Conservation (phyloP, 2,797 vertebrate genomes). For the Melanotaenia nigrans region DNA sequence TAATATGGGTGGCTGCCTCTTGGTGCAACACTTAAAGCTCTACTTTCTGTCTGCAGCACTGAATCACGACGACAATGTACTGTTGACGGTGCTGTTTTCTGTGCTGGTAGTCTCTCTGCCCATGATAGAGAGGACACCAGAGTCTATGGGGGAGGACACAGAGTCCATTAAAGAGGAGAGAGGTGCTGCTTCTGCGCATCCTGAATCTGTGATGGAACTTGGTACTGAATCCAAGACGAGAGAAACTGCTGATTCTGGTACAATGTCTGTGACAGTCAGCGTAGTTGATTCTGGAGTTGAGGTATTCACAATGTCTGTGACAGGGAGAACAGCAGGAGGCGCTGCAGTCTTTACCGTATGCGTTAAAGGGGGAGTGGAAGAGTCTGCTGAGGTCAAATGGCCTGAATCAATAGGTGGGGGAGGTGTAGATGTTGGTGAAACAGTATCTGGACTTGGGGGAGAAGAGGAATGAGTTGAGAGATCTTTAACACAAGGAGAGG, state of each 20-base stretch:
- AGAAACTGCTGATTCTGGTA: conserved; percentile 47
- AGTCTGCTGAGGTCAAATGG: conserved; percentile 33
- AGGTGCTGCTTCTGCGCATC: conserved; percentile 41
- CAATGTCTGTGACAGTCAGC: conserved; percentile 55
- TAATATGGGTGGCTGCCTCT: conserved; percentile 52
- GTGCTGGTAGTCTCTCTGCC: conserved; percentile 80
- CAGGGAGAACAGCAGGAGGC: conserved; percentile 55
- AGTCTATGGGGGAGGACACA: conserved; percentile 83
- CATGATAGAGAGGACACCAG: conserved; percentile 65
- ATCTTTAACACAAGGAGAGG: conserved; percentile 40
- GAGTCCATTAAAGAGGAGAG: conserved; percentile 65
- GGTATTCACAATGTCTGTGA: conserved; percentile 68
- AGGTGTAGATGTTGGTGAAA: conserved; percentile 29
- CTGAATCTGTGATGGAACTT: conserved; percentile 43
- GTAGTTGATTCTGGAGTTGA: conserved; percentile 45
- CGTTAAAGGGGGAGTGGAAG: conserved; percentile 22
- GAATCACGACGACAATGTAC: conserved; percentile 84
- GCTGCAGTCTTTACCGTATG: conserved; percentile 24
- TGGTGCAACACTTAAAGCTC: conserved; percentile 59
- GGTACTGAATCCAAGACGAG: conserved; percentile 38
- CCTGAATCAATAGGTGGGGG: conserved; percentile 47
- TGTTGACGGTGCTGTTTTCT: conserved; percentile 85
- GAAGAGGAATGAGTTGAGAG: conserved; percentile 20
- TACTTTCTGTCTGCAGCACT: conserved; percentile 44
- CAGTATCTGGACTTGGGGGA: background rate